These are phyloP conservation scores for Allacma fusca DNA, from an alignment of 2,888 invertebrate genomes.

Conservation along the genomic window DNA sequence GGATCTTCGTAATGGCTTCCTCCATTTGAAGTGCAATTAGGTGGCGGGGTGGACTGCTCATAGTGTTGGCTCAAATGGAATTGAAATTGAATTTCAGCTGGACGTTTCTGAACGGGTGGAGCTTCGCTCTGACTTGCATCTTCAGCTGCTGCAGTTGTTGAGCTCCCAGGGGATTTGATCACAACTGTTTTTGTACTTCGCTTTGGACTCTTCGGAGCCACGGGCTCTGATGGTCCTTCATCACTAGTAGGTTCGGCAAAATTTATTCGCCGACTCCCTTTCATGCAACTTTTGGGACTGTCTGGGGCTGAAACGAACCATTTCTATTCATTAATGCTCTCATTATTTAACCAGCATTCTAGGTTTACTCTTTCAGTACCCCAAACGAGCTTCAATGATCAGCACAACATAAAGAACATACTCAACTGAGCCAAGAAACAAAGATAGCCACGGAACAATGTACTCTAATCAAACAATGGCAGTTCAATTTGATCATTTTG, in stretches of 20 bases:
- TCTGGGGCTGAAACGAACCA: constrained; percentile 55
- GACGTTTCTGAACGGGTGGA: constrained; percentile 20
- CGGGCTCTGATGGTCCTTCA: constrained; percentile 10
- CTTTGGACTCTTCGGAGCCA: constrained; percentile 36
- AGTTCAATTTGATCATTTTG: no score
- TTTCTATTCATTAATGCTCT: constrained; percentile 2
- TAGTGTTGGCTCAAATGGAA: constrained; percentile 59
- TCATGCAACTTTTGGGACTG: constrained; percentile 61
- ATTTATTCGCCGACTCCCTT: constrained; percentile 58
- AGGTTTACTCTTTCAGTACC: background rate
- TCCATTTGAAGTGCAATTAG: constrained; percentile 61
- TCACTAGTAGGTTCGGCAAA: constrained; percentile 55
- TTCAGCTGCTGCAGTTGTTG: background rate
- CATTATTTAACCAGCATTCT: background rate
- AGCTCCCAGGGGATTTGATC: constrained; percentile 49
- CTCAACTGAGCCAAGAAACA: no score
- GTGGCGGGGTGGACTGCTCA: constrained; percentile 60
- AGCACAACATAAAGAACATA: background rate
- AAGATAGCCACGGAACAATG: no score
- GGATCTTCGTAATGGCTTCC: constrained; percentile 40
- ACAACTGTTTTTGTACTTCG: constrained; percentile 52
- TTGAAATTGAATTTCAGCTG: constrained; percentile 57
- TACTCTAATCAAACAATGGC: no score
- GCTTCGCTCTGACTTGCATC: background rate
- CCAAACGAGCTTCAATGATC: background rate